Percentiles rank a stretch among this genome's conserved stretches.
Evolutionary conservation across 2,888 invertebrate species (phyloP).

Genomic region (Margaritifera margaritifera): DNA sequence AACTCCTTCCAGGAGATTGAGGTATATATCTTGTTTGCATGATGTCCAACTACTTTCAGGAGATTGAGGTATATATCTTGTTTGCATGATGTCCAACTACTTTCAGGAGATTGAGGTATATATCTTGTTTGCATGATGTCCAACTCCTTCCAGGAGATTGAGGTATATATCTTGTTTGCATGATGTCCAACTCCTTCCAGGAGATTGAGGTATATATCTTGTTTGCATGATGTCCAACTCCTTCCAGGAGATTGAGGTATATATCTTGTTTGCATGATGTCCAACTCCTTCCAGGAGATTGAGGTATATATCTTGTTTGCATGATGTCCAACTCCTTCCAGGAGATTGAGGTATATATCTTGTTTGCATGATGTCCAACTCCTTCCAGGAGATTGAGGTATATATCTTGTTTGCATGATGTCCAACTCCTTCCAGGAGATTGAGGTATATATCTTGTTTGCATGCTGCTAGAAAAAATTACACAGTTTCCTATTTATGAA

Average conservation of each 20-base stretch:
- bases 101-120: constrained; percentile 75
- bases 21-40: constrained; percentile 71
- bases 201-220: constrained; percentile 72
- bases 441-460: constrained; percentile 73
- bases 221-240: constrained; percentile 73
- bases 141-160: constrained; percentile 73
- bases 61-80: constrained; percentile 75
- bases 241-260: constrained; percentile 74
- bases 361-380: constrained; percentile 72
- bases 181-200: constrained; percentile 75
- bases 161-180: constrained; percentile 64
- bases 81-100: too few species aligned
- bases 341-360: constrained; percentile 72
- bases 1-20: constrained; percentile 74
- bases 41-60: too few species aligned
- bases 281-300: constrained; percentile 73
- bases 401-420: constrained; percentile 64
- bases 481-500: too few species aligned
- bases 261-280: constrained; percentile 67
- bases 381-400: constrained; percentile 74
- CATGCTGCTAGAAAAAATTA: too few species aligned
- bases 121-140: constrained; percentile 67
- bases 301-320: too few species aligned
- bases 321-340: constrained; percentile 75
- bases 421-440: constrained; percentile 74